Base-by-base conservation (phyloP, 2,113 vertebrate genomes). In the Nansenia antarctica region DNA sequence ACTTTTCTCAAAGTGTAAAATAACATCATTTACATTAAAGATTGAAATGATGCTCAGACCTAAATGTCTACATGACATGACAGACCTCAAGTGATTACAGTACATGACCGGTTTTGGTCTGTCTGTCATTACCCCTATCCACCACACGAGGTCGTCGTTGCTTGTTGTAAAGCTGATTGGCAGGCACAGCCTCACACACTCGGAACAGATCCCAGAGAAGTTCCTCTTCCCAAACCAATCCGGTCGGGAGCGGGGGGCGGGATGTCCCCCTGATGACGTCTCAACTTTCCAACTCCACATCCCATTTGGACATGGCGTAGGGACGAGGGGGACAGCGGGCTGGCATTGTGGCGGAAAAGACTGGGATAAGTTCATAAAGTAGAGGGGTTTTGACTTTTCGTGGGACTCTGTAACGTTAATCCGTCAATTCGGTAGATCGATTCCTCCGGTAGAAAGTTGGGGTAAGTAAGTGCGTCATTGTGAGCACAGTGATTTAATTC, bases 291-390 rank as follows among this genome's bases (percentile, higher is more conserved):
- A 30, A 34, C 53, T 65, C 47, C 52, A 55, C 84, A 84, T 84
- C 79, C 49, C 80, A 83, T 84, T 81, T 66, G 74, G 83, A 88
- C 85, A 92, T 92, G 92, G 92, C 90, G 91, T 91, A 89, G 89
- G 37, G 67, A 87, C 82, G 88, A 70, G 79, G 81, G 63, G 37
- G 63, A 58, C 20, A 61, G 35, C 45, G 65, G 73, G 76, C 47
- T 29, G 76, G 76, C 62, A 74, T 71, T 65, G 80, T 30, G 22
- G 30, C 57, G 29, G 24, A 62, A 70, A 67, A 39, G 57, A 66
- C 9, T 7, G 60, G 22, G 60, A 75, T 42, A 86, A 85, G 69
- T 83, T 80, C 2, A 55, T 61, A 49, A 65, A 79, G 67, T 14
- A 31, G 14, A 34, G 0, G 2, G 7, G 6, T 1, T 59, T 42